Percentiles rank a stretch among this genome's conserved stretches.
Conservation (phyloP, 1,140 invertebrate genomes). For the Andrena cerasifolii region DNA sequence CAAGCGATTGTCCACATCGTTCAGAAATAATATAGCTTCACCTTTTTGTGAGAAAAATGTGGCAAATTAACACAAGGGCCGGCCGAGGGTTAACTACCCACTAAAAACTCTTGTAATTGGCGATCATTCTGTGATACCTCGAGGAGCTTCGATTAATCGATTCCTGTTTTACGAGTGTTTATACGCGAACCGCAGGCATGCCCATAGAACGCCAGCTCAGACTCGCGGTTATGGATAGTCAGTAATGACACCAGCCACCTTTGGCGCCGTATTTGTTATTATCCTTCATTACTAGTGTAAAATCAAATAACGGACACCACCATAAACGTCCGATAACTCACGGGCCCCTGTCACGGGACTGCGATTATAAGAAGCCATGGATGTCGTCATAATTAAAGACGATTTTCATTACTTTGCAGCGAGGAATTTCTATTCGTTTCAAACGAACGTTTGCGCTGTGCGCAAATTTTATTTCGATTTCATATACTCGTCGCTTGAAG, state of each 20-base stretch:
- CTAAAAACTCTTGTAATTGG: no score
- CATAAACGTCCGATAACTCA: constrained; percentile 65
- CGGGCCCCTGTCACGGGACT: constrained; percentile 27
- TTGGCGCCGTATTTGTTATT: constrained; percentile 49
- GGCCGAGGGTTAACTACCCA: no score
- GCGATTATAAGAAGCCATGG: constrained; percentile 32
- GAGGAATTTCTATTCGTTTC: constrained; percentile 1
- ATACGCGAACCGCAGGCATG: not conserved
- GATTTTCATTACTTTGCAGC: constrained; percentile 48
- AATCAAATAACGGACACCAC: constrained; percentile 64
- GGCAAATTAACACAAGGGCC: no score
- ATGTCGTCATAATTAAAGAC: constrained; percentile 60
- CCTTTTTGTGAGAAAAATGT: no score
- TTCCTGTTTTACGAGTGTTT: not conserved
- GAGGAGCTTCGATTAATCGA: not conserved
- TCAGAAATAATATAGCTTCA: no score
- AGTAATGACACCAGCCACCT: constrained; percentile 47
- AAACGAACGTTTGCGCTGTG: not conserved
- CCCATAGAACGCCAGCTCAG: not conserved
- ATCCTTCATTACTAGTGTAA: constrained; percentile 47
- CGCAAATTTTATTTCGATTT: not conserved
- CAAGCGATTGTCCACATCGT: no score
- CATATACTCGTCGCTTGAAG: not conserved
- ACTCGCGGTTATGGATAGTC: constrained; percentile 36
- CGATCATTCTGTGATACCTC: not conserved